Conservation (phyloP, 2,113 vertebrate genomes). For the Dryoscopus gambensis region DNA sequence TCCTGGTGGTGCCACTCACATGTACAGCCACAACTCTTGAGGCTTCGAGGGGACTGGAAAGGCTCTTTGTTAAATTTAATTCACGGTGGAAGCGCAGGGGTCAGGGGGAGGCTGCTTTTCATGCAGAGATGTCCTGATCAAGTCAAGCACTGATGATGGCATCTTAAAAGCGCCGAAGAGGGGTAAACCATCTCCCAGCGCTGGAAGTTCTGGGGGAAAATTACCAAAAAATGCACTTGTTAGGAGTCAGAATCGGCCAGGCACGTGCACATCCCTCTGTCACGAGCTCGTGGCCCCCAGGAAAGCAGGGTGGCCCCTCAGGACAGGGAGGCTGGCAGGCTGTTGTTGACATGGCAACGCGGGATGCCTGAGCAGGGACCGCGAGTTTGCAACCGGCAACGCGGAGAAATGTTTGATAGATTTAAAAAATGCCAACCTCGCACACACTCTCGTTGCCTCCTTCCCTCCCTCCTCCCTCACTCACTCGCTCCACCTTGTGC, state of each 20-base stretch:
- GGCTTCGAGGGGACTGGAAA: not conserved
- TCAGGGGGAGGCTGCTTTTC: not conserved
- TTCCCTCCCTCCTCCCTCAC: not conserved
- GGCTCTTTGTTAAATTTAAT: not conserved
- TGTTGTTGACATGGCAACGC: slow-evolving; percentile 38
- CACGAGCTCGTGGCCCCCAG: not conserved
- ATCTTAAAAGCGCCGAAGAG: not conserved
- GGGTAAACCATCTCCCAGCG: not conserved
- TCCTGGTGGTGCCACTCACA: not conserved
- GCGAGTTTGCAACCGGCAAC: not conserved
- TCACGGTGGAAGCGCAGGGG: not conserved
- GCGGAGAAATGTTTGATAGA: not conserved
- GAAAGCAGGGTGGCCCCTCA: not conserved
- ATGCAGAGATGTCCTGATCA: not conserved
- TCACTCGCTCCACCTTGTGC: slow-evolving; percentile 50
- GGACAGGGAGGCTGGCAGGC: not conserved
- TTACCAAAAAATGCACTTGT: not conserved
- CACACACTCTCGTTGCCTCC: not conserved
- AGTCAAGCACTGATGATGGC: not conserved
- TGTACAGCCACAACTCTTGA: not conserved
- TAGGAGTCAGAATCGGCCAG: not conserved
- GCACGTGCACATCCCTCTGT: not conserved
- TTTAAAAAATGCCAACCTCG: not conserved
- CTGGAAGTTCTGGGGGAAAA: not conserved
- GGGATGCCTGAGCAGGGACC: not conserved